Percentiles rank a stretch among this genome's conserved stretches.
Evolutionary conservation across 92 coral and sea anemone species (phyloP).

Genomic region (Porites lobata): DNA sequence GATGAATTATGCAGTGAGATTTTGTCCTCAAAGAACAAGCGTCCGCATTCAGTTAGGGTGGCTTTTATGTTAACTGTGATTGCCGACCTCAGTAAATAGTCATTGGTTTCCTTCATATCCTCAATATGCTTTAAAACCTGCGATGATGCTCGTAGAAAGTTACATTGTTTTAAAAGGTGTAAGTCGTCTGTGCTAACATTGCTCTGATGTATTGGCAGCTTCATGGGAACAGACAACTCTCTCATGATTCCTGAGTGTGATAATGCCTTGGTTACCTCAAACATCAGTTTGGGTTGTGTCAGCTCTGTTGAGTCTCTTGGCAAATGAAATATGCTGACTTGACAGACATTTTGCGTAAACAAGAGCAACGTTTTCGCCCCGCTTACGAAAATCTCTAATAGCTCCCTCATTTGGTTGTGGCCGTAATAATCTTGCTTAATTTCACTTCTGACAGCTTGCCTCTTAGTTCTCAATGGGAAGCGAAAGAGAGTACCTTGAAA

Average conservation of each 20-base stretch:
- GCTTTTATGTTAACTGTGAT: slow-evolving; percentile 39
- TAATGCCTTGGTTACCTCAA: slow-evolving; percentile 71
- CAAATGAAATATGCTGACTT: slow-evolving; percentile 62
- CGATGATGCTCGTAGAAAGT: slow-evolving; percentile 68
- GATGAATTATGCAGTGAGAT: not conserved
- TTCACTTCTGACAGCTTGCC: slow-evolving; percentile 79
- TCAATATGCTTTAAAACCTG: not conserved
- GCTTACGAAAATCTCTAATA: no score
- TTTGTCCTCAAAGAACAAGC: slow-evolving; percentile 1
- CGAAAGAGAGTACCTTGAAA: slow-evolving; percentile 91
- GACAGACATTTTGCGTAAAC: no score
- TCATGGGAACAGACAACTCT: slow-evolving; percentile 66
- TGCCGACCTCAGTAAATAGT: slow-evolving; percentile 58
- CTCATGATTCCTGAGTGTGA: slow-evolving; percentile 24
- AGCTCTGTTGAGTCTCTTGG: slow-evolving; percentile 30
- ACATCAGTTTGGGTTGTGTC: slow-evolving; percentile 60
- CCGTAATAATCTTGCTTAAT: slow-evolving; percentile 48
- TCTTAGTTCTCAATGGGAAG: slow-evolving; percentile 84
- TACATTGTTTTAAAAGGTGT: slow-evolving; percentile 66
- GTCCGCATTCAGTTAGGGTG: slow-evolving; percentile 54
- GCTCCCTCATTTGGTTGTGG: no score
- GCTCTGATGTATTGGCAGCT: slow-evolving; percentile 20
- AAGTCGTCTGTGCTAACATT: slow-evolving; percentile 46
- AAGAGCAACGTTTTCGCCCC: no score
- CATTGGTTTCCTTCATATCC: not conserved